A percentile compares a stretch with the other conserved stretches of the same genome.
phyloP scores from a whole-genome alignment of 2,113 vertebrate species.

The Ameiurus melas region DNA sequence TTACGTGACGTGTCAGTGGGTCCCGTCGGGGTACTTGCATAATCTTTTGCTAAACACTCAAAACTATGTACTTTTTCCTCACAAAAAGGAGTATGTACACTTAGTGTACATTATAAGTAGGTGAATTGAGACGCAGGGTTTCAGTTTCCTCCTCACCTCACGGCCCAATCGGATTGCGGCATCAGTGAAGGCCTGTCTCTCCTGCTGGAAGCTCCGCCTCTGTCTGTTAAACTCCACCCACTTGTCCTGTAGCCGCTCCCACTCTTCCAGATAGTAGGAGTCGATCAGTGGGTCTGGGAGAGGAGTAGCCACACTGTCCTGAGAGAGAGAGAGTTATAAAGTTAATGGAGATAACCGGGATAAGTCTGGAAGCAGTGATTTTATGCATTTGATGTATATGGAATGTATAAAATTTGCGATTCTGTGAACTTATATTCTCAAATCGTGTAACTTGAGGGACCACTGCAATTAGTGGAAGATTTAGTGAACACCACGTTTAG shows the following conservation, averaged over 20 bases:
- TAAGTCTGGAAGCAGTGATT: background rate
- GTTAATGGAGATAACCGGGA: background rate
- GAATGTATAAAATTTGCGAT: background rate
- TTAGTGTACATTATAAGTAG: no score
- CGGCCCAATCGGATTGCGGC: constrained; percentile 77
- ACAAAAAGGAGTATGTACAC: no score
- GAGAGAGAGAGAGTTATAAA: background rate
- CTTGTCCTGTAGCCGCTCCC: constrained; percentile 69
- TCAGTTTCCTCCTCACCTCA: constrained; percentile 64
- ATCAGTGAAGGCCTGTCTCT: constrained; percentile 75
- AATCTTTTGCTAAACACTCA: no score
- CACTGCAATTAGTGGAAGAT: no score
- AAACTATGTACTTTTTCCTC: no score
- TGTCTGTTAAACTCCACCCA: constrained; percentile 67
- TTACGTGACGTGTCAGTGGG: no score
- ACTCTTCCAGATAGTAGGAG: constrained; percentile 76
- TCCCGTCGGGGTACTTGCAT: no score
- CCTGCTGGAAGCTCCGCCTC: constrained; percentile 71
- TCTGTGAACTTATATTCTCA: background rate
- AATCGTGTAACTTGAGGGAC: no score
- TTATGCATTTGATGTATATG: background rate
- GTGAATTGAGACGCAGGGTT: no score
- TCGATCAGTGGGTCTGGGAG: constrained; percentile 61
- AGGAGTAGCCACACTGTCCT: constrained; percentile 63
- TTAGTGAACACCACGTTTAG: no score